These are phyloP conservation scores for Andrena camellia DNA, from an alignment of 2,888 invertebrate species.

Conservation along the genomic window DNA sequence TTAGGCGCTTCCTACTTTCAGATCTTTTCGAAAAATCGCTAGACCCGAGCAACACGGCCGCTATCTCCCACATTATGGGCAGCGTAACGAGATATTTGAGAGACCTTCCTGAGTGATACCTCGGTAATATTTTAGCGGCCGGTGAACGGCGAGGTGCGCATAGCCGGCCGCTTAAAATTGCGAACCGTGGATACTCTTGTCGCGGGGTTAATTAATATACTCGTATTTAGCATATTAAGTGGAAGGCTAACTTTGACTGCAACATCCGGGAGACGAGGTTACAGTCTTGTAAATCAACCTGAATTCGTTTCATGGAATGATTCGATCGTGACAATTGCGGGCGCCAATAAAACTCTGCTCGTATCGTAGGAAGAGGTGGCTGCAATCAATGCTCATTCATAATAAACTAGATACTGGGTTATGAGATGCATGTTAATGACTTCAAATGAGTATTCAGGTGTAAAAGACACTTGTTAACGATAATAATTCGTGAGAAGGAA, in stretches of 20 bases:
- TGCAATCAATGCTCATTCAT: background rate
- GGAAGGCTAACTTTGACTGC: conserved; percentile 16
- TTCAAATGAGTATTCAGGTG: background rate
- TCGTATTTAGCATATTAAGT: conserved; percentile 1
- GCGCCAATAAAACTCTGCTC: conserved; percentile 19
- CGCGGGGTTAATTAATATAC: conserved; percentile 41
- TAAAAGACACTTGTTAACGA: background rate
- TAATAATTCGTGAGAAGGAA: conserved; percentile 24
- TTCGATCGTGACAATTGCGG: background rate
- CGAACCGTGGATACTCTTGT: conserved; percentile 7
- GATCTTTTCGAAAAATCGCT: conserved; percentile 57
- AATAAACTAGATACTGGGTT: background rate
- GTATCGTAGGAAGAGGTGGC: background rate
- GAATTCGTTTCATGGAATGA: background rate
- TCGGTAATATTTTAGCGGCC: conserved; percentile 23
- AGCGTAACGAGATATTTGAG: conserved; percentile 44
- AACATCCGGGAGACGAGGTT: conserved; percentile 26
- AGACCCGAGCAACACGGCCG: conserved; percentile 6
- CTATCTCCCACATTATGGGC: background rate
- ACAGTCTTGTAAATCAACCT: conserved; percentile 2
- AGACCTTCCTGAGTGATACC: conserved; percentile 45
- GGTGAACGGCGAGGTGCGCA: conserved; percentile 34
- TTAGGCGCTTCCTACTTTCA: conserved; percentile 68
- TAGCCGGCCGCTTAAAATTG: conserved; percentile 1
- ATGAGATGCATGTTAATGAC: background rate